A percentile compares a stretch with the other conserved stretches of the same genome.
Evolutionary conservation across 2,888 invertebrate genomes (phyloP).

Genomic region (Monoplex corrugatus): DNA sequence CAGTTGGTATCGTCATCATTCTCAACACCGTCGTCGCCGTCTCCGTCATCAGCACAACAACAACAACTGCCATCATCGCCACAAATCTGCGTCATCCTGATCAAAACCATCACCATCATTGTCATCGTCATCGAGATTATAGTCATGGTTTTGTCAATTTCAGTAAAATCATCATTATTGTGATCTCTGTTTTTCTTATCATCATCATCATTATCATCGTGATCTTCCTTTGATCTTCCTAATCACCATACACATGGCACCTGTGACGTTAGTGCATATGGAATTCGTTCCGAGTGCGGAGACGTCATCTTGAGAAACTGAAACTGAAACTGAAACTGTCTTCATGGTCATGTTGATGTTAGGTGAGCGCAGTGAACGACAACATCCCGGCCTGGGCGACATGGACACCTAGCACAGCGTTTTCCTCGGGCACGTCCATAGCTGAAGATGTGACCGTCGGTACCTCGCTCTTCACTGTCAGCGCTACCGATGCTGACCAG

Average conservation of each 20-base stretch:
- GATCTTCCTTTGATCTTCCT: not conserved
- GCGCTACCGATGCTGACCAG: slow-evolving; percentile 70
- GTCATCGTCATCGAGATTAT: not conserved
- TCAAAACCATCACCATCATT: no score
- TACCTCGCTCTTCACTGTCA: slow-evolving; percentile 59
- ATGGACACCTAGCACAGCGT: slow-evolving; percentile 54
- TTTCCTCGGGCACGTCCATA: slow-evolving; percentile 51
- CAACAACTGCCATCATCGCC: no score
- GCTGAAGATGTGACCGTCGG: slow-evolving; percentile 62
- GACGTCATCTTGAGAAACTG: no score
- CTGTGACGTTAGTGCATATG: no score
- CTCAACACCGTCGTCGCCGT: no score
- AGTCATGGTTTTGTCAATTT: no score
- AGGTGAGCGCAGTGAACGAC: slow-evolving; percentile 49
- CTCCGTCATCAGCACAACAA: no score
- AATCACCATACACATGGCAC: not conserved
- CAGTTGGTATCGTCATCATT: no score
- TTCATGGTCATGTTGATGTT: not conserved
- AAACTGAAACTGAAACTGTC: no score
- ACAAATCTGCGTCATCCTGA: no score
- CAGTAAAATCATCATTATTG: no score
- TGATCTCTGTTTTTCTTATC: not conserved
- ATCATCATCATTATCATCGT: not conserved
- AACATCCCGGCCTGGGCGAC: slow-evolving; percentile 45
- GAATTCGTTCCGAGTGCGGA: no score